A percentile compares a stretch with the other conserved stretches of the same genome.
These are phyloP conservation scores for Drosophila ficusphila DNA, from an alignment of 1,140 invertebrate species.

Conservation along the genomic window DNA sequence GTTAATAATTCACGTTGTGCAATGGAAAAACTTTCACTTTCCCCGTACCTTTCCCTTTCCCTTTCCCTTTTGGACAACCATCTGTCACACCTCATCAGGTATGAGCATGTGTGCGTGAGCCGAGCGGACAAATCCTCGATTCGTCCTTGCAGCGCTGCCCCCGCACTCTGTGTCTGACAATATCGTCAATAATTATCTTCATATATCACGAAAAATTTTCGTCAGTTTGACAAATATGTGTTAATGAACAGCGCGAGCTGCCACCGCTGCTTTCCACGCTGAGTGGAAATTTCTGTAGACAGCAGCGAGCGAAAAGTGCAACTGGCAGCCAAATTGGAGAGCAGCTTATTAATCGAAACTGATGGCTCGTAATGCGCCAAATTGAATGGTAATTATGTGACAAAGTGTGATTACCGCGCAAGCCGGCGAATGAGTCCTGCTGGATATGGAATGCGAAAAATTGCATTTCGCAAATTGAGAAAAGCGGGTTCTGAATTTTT, in stretches of 20 bases:
- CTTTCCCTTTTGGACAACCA: constrained; percentile 58
- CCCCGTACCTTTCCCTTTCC: too few relatives aligned
- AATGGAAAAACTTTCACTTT: constrained; percentile 66
- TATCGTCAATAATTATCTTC: constrained; percentile 73
- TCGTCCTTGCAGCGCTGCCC: neutral
- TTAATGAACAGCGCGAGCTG: constrained; percentile 44
- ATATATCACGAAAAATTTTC: constrained; percentile 70
- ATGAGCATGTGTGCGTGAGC: constrained; percentile 16
- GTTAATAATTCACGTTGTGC: constrained; percentile 76
- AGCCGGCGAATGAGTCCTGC: constrained; percentile 5
- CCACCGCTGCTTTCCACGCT: neutral
- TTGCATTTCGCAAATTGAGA: too few relatives aligned
- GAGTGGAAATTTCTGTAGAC: constrained; percentile 34
- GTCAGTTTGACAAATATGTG: constrained; percentile 64
- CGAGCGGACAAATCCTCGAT: constrained; percentile 1
- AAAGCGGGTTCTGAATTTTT: too few relatives aligned
- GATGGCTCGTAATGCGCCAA: constrained; percentile 48
- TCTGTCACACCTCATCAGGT: constrained; percentile 74
- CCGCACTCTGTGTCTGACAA: constrained; percentile 36
- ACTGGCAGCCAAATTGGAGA: constrained; percentile 18
- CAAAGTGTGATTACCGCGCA: constrained; percentile 21
- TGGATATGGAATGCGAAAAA: neutral
- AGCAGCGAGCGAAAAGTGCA: constrained; percentile 33
- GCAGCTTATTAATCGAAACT: constrained; percentile 54
- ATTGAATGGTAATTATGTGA: constrained; percentile 49